Evolutionary conservation across 2,888 invertebrate genomes (phyloP).

Genomic region (Pharmacophagus antenor): DNA sequence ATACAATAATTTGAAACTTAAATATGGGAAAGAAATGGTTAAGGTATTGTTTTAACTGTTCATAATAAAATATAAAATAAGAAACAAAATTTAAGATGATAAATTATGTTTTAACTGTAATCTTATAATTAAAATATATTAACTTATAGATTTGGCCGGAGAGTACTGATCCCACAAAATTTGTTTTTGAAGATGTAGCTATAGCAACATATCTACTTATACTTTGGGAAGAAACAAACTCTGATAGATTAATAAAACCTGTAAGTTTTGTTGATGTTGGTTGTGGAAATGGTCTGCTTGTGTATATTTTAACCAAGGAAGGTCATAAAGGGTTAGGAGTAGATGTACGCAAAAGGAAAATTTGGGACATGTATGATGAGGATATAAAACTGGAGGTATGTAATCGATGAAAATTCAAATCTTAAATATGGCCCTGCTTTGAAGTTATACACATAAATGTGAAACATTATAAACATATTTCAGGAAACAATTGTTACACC

Average conservation of each 20-base stretch:
- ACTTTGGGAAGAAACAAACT: constrained; percentile 85
- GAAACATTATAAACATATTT: constrained; percentile 2
- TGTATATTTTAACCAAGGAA: constrained; percentile 91
- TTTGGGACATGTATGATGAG: constrained; percentile 91
- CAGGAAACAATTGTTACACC: constrained; percentile 86
- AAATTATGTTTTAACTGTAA: too few relatives aligned
- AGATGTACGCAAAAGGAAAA: constrained; percentile 91
- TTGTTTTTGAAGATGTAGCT: constrained; percentile 97
- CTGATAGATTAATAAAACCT: constrained; percentile 49
- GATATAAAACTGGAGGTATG: constrained; percentile 84
- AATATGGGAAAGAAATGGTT: constrained; percentile 88
- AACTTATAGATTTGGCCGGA: constrained; percentile 90
- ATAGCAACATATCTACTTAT: constrained; percentile 93
- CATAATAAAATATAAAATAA: too few relatives aligned
- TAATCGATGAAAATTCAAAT: too few relatives aligned
- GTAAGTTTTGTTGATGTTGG: constrained; percentile 95
- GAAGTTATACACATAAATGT: too few relatives aligned
- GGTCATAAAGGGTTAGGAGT: constrained; percentile 91
- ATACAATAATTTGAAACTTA: constrained; percentile 88
- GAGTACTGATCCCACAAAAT: constrained; percentile 95
- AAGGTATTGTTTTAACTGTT: constrained; percentile 68
- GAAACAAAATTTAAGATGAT: too few relatives aligned
- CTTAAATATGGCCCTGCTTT: too few relatives aligned
- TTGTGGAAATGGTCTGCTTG: constrained; percentile 98
- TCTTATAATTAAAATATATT: constrained; percentile 2